Percentiles rank a stretch among this genome's conserved stretches.
Conservation (phyloP, 2,797 vertebrate species). For the Smutsia temminckii region DNA sequence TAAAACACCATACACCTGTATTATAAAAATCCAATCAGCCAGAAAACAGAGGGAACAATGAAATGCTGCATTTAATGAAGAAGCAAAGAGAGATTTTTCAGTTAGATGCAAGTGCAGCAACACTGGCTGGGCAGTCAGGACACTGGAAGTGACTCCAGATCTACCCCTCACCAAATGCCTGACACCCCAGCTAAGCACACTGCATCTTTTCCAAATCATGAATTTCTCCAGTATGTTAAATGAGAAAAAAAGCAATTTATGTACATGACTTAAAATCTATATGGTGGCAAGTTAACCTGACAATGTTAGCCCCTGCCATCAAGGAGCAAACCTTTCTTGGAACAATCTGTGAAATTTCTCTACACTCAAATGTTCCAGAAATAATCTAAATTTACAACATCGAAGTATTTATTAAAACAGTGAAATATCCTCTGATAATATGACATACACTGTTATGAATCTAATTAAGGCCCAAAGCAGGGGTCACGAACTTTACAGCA, state of each 20-base stretch:
- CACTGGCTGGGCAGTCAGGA: not conserved
- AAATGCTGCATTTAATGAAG: not conserved
- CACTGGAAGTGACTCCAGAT: slow-evolving; percentile 19
- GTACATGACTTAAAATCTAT: not conserved
- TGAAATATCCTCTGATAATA: not conserved
- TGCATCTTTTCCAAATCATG: slow-evolving; percentile 25
- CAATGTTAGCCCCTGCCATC: not conserved
- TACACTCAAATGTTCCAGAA: not conserved
- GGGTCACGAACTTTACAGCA: not conserved
- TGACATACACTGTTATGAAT: not conserved
- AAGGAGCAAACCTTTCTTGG: not conserved
- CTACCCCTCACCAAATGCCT: slow-evolving; percentile 7
- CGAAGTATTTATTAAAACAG: slow-evolving; percentile 21
- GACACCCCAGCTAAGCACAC: slow-evolving; percentile 18
- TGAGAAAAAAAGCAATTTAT: slow-evolving; percentile 36
- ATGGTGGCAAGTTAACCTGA: not conserved
- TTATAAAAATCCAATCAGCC: slow-evolving; percentile 27
- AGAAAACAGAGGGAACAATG: slow-evolving; percentile 12
- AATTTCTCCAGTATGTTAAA: slow-evolving; percentile 39
- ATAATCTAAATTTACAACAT: not conserved
- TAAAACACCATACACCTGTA: not conserved
- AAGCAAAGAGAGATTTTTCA: not conserved
- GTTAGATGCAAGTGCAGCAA: not conserved
- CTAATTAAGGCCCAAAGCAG: not conserved
- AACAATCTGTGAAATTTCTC: not conserved